A percentile compares a stretch with the other conserved stretches of the same genome.
Conservation (phyloP, 2,888 invertebrate genomes). For the Eudasyphora cyanicolor region DNA sequence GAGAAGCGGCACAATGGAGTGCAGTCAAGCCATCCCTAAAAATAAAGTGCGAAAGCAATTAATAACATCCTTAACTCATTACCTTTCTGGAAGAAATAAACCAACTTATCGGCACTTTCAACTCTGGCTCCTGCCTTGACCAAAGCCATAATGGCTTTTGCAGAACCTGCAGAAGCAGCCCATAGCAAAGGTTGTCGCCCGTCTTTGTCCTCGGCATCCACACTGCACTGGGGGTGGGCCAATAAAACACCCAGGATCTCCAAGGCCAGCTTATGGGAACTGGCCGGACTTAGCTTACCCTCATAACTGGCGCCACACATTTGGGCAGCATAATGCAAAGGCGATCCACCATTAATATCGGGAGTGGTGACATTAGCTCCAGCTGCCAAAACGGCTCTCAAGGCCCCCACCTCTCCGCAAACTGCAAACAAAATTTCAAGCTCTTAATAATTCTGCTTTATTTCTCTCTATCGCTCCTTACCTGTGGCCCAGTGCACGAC, state of each 20-base stretch:
- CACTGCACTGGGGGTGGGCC: constrained; percentile 88
- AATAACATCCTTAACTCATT: not conserved
- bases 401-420: constrained; percentile 94
- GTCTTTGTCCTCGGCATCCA: constrained; percentile 94
- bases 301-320: constrained; percentile 93
- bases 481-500: constrained; percentile 99
- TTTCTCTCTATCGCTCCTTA: constrained; percentile 75
- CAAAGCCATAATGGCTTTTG: constrained; percentile 93
- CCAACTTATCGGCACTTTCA: constrained; percentile 88
- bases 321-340: constrained; percentile 98
- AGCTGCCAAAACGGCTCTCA: constrained; percentile 90
- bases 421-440: too few species aligned
- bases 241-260: constrained; percentile 89
- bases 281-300: constrained; percentile 79
- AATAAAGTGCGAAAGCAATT: too few species aligned
- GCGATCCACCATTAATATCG: constrained; percentile 96
- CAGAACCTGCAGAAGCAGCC: constrained; percentile 98
- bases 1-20: constrained; percentile 97
- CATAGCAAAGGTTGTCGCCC: constrained; percentile 96
- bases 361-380: constrained; percentile 93
- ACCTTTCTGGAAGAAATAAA: constrained; percentile 48
- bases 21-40: constrained; percentile 95
- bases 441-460: too few species aligned
- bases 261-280: constrained; percentile 77
- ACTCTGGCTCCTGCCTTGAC: constrained; percentile 93